phyloP scores from a whole-genome alignment of 2,888 invertebrate genomes.

The Athalia circularis region DNA sequence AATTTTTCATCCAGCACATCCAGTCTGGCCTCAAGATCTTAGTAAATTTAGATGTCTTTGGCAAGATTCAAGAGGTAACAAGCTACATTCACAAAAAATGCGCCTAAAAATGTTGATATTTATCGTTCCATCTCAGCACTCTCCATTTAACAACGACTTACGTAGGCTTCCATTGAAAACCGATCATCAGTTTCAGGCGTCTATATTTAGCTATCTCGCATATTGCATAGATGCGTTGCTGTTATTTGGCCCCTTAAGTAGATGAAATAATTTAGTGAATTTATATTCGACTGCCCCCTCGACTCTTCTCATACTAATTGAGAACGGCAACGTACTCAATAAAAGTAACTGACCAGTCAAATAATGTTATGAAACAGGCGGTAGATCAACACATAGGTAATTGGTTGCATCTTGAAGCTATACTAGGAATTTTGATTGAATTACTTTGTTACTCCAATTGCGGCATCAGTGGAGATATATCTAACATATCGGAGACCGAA shows the following conservation, averaged over 20 bases:
- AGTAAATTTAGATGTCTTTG: constrained; percentile 63
- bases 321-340: not conserved
- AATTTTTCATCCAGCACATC: constrained; percentile 65
- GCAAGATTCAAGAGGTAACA: constrained; percentile 61
- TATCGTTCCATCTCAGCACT: not conserved
- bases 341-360: not conserved
- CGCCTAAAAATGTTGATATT: not conserved
- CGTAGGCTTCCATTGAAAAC: too few species aligned
- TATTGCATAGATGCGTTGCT: too few species aligned
- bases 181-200: too few species aligned
- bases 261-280: too few species aligned
- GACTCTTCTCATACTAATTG: too few species aligned
- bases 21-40: constrained; percentile 65
- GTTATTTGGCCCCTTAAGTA: too few species aligned
- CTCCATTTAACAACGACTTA: too few species aligned
- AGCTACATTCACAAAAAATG: not conserved
- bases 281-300: too few species aligned
- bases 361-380: constrained; percentile 50
- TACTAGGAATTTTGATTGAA: constrained; percentile 57
- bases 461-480: constrained; percentile 49
- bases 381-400: constrained; percentile 57
- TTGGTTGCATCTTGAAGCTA: constrained; percentile 56
- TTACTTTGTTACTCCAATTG: constrained; percentile 57
- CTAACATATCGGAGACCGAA: constrained; percentile 48
- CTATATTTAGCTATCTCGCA: too few species aligned